Evolutionary conservation across 1,140 invertebrate genomes (phyloP).

Genomic region (Pogonomyrmex barbatus): DNA sequence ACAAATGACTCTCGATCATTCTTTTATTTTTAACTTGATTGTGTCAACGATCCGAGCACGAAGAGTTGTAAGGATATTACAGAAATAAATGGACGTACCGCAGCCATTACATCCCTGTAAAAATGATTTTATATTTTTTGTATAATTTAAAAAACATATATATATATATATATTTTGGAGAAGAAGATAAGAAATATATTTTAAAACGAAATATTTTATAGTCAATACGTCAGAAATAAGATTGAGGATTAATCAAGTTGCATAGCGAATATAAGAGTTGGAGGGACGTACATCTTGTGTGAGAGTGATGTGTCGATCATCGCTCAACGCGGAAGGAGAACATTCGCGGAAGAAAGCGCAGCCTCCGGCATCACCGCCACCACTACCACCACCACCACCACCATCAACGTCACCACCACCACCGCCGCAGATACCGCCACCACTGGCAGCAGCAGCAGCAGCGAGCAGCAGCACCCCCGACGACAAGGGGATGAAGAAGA

Average conservation of each 20-base stretch:
- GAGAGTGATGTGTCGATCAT: constrained; percentile 47
- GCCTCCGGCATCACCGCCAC: constrained; percentile 64
- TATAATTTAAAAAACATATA: neutral
- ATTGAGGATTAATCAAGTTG: neutral
- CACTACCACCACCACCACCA: constrained; percentile 15
- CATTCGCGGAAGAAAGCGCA: constrained; percentile 74
- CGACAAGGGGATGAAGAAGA: constrained; percentile 80
- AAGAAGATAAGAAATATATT: neutral
- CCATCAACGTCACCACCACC: constrained; percentile 25
- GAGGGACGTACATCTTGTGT: neutral
- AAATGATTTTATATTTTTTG: neutral
- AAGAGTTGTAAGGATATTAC: neutral
- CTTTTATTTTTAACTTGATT: constrained; percentile 17
- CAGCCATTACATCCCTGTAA: neutral
- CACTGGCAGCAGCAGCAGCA: constrained; percentile 53
- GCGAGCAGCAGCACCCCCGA: constrained; percentile 70
- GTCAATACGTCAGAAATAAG: neutral
- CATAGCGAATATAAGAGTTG: neutral
- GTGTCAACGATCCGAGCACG: neutral
- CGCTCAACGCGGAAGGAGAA: constrained; percentile 59
- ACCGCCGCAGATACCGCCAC: constrained; percentile 53
- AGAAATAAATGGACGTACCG: neutral
- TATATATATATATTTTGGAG: neutral
- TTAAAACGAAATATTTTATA: neutral
- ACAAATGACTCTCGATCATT: constrained; percentile 52